Base-by-base conservation (phyloP, 2,113 vertebrate species). In the Cyanocitta stelleri region DNA sequence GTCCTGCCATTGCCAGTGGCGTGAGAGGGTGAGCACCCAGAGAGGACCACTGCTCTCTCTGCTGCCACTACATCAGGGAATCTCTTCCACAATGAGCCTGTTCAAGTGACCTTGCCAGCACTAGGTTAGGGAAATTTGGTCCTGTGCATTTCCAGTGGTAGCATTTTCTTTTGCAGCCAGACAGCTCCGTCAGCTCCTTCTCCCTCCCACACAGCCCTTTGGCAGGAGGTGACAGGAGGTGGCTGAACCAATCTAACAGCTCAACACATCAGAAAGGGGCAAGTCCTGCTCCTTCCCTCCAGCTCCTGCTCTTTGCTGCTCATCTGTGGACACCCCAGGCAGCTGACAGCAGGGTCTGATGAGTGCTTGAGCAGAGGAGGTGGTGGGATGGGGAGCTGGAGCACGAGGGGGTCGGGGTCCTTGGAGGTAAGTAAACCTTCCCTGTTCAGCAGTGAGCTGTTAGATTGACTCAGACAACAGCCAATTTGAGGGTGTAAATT, bases 211-310 rank as follows among this genome's bases (percentile, higher is more conserved):
- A 32, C 41, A 35, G 79, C 33, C 54, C 59, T 80, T 68, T 51
- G 62, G 62, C 94, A 93, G 87, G 82, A 95, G 93, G 90, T 82
- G 92, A 94, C 85, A 93, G 92, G 81, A 93, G 85, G 78, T 82
- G 88, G 33, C 89, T 55, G 43, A 95, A 61, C 55, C 66, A 51
- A 87, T 72, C 81, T 85, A 89, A 87, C 90, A 89, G 87, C 49
- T 96, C 93, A 93, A 20, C 92, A 89, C 90, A 89, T 96, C 71
- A 82, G 69, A 72, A 91, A 72, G 61, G 77, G 77, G 62, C 69
- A 94, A 93, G 63, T 87, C 52, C 56, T 55, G 27, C 76, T 92
- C 69, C 62, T 89, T 92, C 22, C 77, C 24, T 91, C 22, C 29
- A 67, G 79, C 74, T 82, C 58, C 62, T 56, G 67, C 37, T 64